Base-by-base conservation (phyloP, 1,140 invertebrate genomes). In the Bilobella aurantiaca region DNA sequence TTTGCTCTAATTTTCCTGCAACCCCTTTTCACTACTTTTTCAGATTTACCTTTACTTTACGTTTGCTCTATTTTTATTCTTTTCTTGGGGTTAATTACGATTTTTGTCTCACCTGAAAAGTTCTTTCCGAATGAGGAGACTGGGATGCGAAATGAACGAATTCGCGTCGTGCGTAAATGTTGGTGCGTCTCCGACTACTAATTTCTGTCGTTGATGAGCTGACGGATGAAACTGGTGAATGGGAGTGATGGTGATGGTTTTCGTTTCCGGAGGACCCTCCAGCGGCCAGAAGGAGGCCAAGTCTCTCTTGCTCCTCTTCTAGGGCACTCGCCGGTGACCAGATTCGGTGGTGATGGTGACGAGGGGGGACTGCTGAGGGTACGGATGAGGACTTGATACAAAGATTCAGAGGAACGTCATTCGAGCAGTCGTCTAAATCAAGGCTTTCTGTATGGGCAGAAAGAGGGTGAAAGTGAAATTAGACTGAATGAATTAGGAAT, bases 241-340 rank as follows among this genome's bases (percentile, higher is more conserved):
- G 29, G 28, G 25, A 32, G 16, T 70, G 25, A 21, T 67, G 25
- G n/a, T 57, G 3, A 34, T 60, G 25, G n/a, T 62, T 21, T 30
- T 64, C 62, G 34, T 37, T 64, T 29, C 63, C 62, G 25, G 63
- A 63, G 57, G 53, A 63, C 61, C n/a, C n/a, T n/a, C n/a, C 37
- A 30, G 56, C 63, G 59, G 37, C 63, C 62, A 32, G 31, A 18
- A 64, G 64, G 28, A 65, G 63, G 34, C 65, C 53, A 3, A 63
- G 23, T 53, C 23, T 69, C 42, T 70, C 60, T 59, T 73, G 57
- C 58, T 73, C 69, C 23, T 62, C 65, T 47, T 72, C 71, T 2
- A 70, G 66, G 31, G 66, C 71, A 58, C 66, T 70, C n/a, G 71
- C 71, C 21, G 71, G 71, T 60, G 71, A 73, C 71, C 71, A 73